Evolutionary conservation across 2,888 invertebrate species (phyloP).

Genomic region (Oscheius onirici): DNA sequence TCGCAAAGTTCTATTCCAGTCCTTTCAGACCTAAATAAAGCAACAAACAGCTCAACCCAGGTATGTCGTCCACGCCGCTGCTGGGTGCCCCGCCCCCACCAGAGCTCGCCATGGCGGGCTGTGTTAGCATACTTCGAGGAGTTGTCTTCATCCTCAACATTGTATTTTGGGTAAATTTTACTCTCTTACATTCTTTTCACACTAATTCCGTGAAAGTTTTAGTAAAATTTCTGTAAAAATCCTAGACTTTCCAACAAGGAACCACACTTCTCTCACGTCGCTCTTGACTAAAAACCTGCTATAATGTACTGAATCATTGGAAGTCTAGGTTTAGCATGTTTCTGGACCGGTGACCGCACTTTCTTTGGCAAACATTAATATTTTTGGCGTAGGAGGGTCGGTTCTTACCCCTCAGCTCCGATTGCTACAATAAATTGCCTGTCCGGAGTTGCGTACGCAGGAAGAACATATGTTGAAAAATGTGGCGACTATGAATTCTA

Average conservation of each 20-base stretch:
- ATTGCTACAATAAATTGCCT: slow-evolving; percentile 23
- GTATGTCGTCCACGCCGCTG: slow-evolving; percentile 33
- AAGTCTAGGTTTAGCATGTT: too few species aligned
- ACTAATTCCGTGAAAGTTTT: too few species aligned
- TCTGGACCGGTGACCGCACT: too few species aligned
- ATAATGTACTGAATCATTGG: too few species aligned
- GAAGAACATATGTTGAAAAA: slow-evolving; percentile 24
- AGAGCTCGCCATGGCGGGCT: slow-evolving; percentile 48
- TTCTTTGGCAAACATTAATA: slow-evolving; percentile 1
- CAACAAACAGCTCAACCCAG: slow-evolving; percentile 7
- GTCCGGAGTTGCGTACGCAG: slow-evolving; percentile 13
- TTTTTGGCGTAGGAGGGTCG: not conserved
- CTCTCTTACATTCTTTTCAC: not conserved
- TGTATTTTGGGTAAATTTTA: slow-evolving; percentile 56
- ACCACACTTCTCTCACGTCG: too few species aligned
- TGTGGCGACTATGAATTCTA: not conserved
- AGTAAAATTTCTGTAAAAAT: too few species aligned
- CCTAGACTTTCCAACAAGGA: too few species aligned
- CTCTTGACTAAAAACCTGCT: too few species aligned
- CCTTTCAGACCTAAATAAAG: not conserved
- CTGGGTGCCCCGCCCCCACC: slow-evolving; percentile 27
- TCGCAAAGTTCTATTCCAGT: too few species aligned
- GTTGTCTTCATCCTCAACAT: slow-evolving; percentile 57
- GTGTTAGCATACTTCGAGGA: slow-evolving; percentile 50
- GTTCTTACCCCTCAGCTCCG: slow-evolving; percentile 2